phyloP scores from a whole-genome alignment of 2,888 invertebrate species.

The Chloromyia formosa region DNA sequence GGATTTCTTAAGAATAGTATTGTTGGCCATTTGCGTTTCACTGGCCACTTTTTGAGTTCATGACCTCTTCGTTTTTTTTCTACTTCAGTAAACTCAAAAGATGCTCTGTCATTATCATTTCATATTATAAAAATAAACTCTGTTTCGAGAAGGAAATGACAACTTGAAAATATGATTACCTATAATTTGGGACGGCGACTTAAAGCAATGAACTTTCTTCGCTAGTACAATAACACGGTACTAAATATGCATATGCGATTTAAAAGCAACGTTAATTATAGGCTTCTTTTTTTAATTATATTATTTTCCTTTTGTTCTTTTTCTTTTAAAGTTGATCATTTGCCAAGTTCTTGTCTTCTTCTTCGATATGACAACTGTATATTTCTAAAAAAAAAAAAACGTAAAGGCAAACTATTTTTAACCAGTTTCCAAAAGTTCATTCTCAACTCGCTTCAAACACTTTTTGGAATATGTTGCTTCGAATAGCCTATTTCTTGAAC shows the following conservation, averaged over 20 bases:
- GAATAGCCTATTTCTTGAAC: constrained; percentile 5
- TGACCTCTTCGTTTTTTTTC: no score
- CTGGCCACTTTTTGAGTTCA: no score
- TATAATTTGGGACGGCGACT: constrained; percentile 18
- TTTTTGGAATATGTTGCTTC: neutral
- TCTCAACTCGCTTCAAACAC: neutral
- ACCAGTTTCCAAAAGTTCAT: neutral
- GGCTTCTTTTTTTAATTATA: neutral
- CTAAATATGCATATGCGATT: constrained; percentile 18
- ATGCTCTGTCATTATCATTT: constrained; percentile 7
- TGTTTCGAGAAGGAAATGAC: constrained; percentile 13
- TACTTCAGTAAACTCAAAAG: neutral
- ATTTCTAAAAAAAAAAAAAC: neutral
- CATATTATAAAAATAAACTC: neutral
- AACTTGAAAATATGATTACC: constrained; percentile 19
- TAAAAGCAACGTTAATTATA: constrained; percentile 9
- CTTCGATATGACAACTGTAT: neutral
- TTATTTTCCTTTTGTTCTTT: neutral
- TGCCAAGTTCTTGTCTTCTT: neutral
- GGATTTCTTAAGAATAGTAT: no score
- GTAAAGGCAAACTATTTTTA: no score
- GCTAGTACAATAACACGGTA: neutral
- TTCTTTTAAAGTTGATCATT: neutral
- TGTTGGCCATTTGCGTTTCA: no score
- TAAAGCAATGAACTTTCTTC: constrained; percentile 29